Evolutionary conservation across 2,888 invertebrate genomes (phyloP).

Genomic region (Drepana falcataria): DNA sequence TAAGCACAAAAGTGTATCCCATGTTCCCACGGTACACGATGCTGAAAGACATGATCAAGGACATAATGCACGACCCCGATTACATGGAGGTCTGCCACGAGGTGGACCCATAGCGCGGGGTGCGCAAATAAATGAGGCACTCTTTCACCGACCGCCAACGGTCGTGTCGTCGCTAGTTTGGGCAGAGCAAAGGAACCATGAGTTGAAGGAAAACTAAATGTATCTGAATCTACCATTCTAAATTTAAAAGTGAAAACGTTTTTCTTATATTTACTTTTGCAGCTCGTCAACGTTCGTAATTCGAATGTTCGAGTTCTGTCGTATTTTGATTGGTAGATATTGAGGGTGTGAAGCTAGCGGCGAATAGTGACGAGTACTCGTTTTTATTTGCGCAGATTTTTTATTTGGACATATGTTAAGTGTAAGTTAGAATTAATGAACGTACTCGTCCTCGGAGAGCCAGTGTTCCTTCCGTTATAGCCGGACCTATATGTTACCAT

Average conservation of each 20-base stretch:
- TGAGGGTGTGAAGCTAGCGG: slow-evolving; percentile 34
- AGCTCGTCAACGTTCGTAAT: not conserved
- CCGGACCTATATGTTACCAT: not conserved
- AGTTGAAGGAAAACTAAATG: not conserved
- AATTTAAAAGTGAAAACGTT: slow-evolving; percentile 5
- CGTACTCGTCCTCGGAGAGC: slow-evolving; percentile 52
- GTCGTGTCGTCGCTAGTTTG: slow-evolving; percentile 64
- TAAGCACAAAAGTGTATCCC: slow-evolving; percentile 94
- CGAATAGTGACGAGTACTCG: slow-evolving; percentile 66
- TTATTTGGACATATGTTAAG: slow-evolving; percentile 54
- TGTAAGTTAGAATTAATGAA: slow-evolving; percentile 42
- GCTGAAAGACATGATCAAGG: slow-evolving; percentile 98
- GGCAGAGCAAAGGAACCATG: slow-evolving; percentile 13
- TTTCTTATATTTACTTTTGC: slow-evolving; percentile 1
- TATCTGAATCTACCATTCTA: slow-evolving; percentile 24
- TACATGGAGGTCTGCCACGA: slow-evolving; percentile 98
- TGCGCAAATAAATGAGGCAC: slow-evolving; percentile 75
- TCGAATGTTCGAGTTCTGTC: not conserved
- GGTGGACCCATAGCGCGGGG: slow-evolving; percentile 85
- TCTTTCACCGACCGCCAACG: slow-evolving; percentile 68
- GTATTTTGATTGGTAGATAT: slow-evolving; percentile 14
- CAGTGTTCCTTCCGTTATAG: slow-evolving; percentile 6
- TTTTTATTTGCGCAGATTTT: slow-evolving; percentile 66
- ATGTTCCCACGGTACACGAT: slow-evolving; percentile 96
- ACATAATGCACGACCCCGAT: slow-evolving; percentile 96